These are phyloP conservation scores for Turritopsis dohrnii DNA, from an alignment of 30 jellyfish, hydroid and myxozoan species.

Conservation along the genomic window DNA sequence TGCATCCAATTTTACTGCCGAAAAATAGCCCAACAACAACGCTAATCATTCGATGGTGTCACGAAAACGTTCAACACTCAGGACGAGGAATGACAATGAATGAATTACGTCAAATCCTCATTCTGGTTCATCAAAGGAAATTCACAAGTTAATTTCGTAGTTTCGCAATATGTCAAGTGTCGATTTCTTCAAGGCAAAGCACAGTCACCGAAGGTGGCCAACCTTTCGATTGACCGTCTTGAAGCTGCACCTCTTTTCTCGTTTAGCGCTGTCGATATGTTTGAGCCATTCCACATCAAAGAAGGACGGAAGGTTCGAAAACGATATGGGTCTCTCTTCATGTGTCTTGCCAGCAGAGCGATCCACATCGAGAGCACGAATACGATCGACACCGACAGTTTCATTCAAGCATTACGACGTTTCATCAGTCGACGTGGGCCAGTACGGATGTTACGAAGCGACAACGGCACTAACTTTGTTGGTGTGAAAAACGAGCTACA, in stretches of 20 bases:
- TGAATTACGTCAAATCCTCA: neutral
- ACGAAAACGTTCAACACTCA: slow-evolving; percentile 13
- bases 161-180: neutral
- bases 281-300: slow-evolving; percentile 15
- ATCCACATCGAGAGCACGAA: slow-evolving; percentile 1
- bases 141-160: neutral
- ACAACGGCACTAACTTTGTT: slow-evolving; percentile 45
- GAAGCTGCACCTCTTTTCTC: neutral
- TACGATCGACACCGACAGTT: neutral
- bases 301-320: neutral
- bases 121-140: neutral
- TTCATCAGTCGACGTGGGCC: slow-evolving; percentile 16
- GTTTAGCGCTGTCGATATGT: neutral
- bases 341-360: slow-evolving; percentile 11
- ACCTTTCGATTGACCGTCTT: neutral
- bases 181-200: neutral
- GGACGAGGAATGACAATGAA: slow-evolving; percentile 25
- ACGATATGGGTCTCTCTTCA: slow-evolving; percentile 5
- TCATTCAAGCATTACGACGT: slow-evolving; percentile 12
- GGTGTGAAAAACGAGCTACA: slow-evolving; percentile 40
- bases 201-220: slow-evolving; percentile 6
- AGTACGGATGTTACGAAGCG: neutral
- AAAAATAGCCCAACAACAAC: slow-evolving; percentile 4
- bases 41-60: slow-evolving; percentile 15
- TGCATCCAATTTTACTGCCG: slow-evolving; percentile 28